Evolutionary conservation across 2,113 vertebrate genomes (phyloP).

Genomic region (Tretioscincus oriximinensis): DNA sequence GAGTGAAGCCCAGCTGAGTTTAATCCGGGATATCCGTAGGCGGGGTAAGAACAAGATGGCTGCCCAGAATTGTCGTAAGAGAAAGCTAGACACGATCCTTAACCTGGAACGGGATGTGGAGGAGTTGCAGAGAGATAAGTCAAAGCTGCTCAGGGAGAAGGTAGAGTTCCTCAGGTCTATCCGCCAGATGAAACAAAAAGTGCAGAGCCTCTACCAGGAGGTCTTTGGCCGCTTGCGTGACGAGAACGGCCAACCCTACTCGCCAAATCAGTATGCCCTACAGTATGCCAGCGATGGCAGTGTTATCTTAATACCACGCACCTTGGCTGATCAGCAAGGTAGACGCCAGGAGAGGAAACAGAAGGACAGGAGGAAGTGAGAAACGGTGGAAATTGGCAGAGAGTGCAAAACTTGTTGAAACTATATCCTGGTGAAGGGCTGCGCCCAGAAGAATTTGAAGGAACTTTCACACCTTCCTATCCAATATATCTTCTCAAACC

Average conservation of each 20-base stretch:
- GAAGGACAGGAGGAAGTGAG: constrained; percentile 95
- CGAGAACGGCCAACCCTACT: constrained; percentile 91
- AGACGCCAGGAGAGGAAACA: constrained; percentile 90
- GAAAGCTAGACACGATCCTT: constrained; percentile 96
- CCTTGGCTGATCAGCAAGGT: constrained; percentile 77
- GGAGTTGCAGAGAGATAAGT: constrained; percentile 88
- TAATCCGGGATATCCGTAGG: constrained; percentile 95
- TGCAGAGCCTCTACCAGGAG: constrained; percentile 94
- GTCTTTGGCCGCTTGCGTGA: constrained; percentile 92
- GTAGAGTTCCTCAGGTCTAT: constrained; percentile 92
- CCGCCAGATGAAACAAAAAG: constrained; percentile 97
- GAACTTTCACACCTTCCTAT: constrained; percentile 81
- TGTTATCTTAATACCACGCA: constrained; percentile 86
- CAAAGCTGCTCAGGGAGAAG: constrained; percentile 92
- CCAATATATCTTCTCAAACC: constrained; percentile 75
- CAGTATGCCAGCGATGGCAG: constrained; percentile 90
- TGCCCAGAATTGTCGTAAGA: constrained; percentile 96
- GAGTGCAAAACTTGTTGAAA: constrained; percentile 59
- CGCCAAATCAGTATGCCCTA: constrained; percentile 88
- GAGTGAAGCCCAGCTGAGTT: constrained; percentile 91
- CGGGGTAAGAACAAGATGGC: constrained; percentile 99
- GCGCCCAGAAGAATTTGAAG: constrained; percentile 72
- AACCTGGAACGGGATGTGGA: constrained; percentile 96
- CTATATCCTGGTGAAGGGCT: constrained; percentile 69
- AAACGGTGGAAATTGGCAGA: constrained; percentile 15